Conservation (phyloP, 1,140 invertebrate species). For the Dendroctonus ponderosae region DNA sequence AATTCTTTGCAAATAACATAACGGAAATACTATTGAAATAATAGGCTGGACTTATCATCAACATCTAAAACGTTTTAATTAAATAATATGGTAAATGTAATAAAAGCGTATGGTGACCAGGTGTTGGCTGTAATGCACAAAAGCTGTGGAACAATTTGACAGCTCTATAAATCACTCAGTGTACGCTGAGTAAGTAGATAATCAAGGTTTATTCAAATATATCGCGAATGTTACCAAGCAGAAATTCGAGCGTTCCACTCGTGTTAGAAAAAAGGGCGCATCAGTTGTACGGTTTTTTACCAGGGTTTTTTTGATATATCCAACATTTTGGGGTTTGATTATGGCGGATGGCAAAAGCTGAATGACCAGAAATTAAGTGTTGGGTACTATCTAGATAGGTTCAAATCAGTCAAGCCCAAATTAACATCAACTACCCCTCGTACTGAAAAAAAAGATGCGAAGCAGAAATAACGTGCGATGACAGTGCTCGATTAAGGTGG, state of each 20-base stretch:
- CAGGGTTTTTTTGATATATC: background rate
- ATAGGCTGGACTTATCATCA: constrained; percentile 1
- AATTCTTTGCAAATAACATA: background rate
- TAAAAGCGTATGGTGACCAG: constrained; percentile 16
- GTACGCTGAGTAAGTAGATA: constrained; percentile 5
- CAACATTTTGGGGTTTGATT: background rate
- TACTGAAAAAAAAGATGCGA: background rate
- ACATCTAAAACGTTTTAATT: constrained; percentile 13
- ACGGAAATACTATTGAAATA: constrained; percentile 9
- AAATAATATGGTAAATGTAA: constrained; percentile 7
- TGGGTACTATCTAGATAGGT: background rate
- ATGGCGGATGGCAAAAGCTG: background rate
- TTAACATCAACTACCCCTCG: background rate
- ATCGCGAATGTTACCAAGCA: background rate
- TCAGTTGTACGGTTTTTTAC: background rate
- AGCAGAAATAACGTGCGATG: constrained; percentile 10
- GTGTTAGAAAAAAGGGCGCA: background rate
- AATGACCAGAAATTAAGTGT: background rate
- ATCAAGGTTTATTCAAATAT: constrained; percentile 15
- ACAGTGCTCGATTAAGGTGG: constrained; percentile 25
- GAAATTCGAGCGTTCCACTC: background rate
- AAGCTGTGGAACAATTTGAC: constrained; percentile 16
- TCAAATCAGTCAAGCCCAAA: too few relatives aligned
- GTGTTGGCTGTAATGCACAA: constrained; percentile 13
- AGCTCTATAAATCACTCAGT: constrained; percentile 14